Base-by-base conservation (phyloP, 2,888 invertebrate species). In the Melanargia galathea region DNA sequence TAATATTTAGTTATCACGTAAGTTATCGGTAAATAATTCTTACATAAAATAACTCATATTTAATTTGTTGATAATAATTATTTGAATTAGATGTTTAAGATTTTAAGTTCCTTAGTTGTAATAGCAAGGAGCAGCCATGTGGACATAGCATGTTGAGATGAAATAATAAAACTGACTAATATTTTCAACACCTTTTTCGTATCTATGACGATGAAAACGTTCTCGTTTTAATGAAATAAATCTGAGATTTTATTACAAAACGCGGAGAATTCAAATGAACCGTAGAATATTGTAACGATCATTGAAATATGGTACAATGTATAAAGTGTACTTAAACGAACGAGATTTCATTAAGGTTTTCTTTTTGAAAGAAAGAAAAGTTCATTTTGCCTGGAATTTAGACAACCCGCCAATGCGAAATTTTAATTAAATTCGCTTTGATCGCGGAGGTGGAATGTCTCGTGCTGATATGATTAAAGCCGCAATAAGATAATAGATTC, bases 371-470 rank as follows among this genome's bases (percentile, higher is more conserved):
- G 82, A 84, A 83, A 8, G n/a, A n/a, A 82, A 78, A 76, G 76
- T 73, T 76, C 73, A 51, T 56, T 79, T 80, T 78, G 75, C 83
- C 84, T 80, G 84, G 86, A 84, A 87, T 87, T 89, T 84, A 85
- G 87, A 87, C 83, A 85, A 83, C 76, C 81, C 73, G 82, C 84
- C 83, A 83, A 86, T 82, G 83, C 84, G 82, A 85, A 83, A 80
- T 86, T 89, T 88, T 88, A 89, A 89, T 89, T 89, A 89, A 89
- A 87, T 81, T 82, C 77, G 79, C 87, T 88, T 88, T 87, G 89
- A 88, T 87, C 87, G 83, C 79, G 79, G 79, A 72, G 78, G 79
- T 74, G 84, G 86, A 87, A 87, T 86, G 84, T 87, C 86, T 82
- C 83, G 80, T 76, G 79, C 79, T 81, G 74, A 83, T 85, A 82